Base-by-base conservation (phyloP, 2,888 invertebrate genomes). In the Bombyx huttoni region DNA sequence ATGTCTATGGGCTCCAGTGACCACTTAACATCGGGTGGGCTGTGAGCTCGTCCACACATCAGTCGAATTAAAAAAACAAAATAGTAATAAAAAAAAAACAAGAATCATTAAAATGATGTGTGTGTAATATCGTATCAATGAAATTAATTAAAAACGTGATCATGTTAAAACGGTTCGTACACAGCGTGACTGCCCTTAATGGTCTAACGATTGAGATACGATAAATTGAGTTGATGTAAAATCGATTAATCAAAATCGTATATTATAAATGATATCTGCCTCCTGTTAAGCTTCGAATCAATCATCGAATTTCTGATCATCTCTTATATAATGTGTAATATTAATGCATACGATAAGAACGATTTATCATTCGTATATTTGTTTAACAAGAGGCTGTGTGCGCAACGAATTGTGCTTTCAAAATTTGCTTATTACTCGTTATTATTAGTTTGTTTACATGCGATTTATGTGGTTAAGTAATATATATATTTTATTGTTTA, bases 231-330 rank as follows among this genome's bases (percentile, higher is more conserved):
- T 49, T 40, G 49, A 49, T 40, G 35, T 12, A 13, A 40, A 40
- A 40, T 49, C 65, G 58, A 86, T 86, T 75, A 72, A 84, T 86
- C 84, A 84, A 64, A 53, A 61, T 59, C 61, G 70, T 75, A 77
- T 64, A 73, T 70, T 78, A 84, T 83, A 82, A 82, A 84, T 83
- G 76, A 71, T 79, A 63, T 71, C 67, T 76, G 77, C 72, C 74
- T 63, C 60, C 61, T 58, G 67, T 69, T 73, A 70, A 69, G 70
- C 62, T 70, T 63, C 60, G 67, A 74, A 81, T 82, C 77, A 73
- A 82, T 81, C 79, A 78, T 78, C 65, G 58, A 61, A 61, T 60
- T 70, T 63, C 60, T 65, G 73, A 81, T 82, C 73, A 81, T 81
- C 79, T 78, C 78, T 65, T 58, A 60, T 49, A 10, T 49, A 24